These are phyloP conservation scores for Sylvia borin DNA, from an alignment of 2,797 vertebrate genomes.

Conservation along the genomic window DNA sequence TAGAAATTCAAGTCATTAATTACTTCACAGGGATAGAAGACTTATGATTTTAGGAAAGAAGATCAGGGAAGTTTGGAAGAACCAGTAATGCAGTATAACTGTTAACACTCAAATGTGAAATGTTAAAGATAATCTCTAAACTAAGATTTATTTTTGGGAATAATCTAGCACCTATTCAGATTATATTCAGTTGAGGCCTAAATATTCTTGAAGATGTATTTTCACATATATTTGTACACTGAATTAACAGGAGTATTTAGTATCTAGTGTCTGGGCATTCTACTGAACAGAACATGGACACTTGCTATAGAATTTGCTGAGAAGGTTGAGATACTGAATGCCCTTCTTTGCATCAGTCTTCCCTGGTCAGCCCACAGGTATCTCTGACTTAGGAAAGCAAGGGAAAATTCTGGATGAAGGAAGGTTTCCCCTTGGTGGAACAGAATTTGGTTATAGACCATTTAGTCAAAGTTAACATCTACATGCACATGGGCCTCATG, in stretches of 20 bases:
- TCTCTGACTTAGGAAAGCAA: background rate
- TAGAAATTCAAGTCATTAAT: background rate
- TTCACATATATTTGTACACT: background rate
- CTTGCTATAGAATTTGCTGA: background rate
- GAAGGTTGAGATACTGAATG: background rate
- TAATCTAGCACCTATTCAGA: background rate
- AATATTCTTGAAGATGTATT: background rate
- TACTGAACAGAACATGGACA: accelerated
- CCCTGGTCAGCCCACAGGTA: background rate
- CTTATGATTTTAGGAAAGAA: background rate
- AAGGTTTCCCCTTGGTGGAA: background rate
- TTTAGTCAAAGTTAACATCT: background rate
- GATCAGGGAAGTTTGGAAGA: background rate
- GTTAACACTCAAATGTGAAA: background rate
- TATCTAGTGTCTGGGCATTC: accelerated
- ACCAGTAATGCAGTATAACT: background rate
- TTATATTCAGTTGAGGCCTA: background rate
- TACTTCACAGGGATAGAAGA: background rate
- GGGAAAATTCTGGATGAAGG: background rate
- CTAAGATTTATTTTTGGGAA: background rate
- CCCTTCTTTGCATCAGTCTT: background rate
- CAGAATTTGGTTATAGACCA: background rate
- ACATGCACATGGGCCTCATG: background rate
- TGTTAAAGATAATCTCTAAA: background rate
- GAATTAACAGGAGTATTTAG: background rate